Evolutionary conservation across 2,113 vertebrate species (phyloP), one percentile per base, ranked within the genome.

Genomic region (Neogobius melanostomus): DNA sequence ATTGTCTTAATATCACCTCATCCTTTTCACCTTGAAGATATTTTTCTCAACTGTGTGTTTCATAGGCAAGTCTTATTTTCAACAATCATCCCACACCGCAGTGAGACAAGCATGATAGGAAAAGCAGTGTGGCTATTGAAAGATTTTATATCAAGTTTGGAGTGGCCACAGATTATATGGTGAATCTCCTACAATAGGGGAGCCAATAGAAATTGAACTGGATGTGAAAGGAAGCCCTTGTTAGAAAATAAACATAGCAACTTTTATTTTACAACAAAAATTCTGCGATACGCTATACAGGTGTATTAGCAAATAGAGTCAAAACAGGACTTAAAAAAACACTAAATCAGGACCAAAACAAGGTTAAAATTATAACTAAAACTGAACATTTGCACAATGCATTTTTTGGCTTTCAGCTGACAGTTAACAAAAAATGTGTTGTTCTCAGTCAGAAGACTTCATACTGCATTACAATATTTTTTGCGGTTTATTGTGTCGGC

Each of bases 171-270:
- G 77, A 66, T 80, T 74, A 54, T 57, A 85, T 16, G 16, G 64
- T 59, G 21, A 75, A 82, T 87, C 80, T 87, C 80, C 77, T 60
- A 87, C 82, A 87, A 85, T 87, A 21, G 57, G 64, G 69, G 69
- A 66, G 50, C 12, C 9, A 68, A 79, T 75, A 74, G 54, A 73
- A 79, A 76, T 67, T 56, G 68, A 50, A 70, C 57, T 62, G 51
- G 53, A 75, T 83, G 77, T 76, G 43, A 70, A 66, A 62, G 64
- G 70, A 80, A 62, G 52, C 67, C 66, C 68, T 73, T 53, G 78
- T 73, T 77, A 83, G 71, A 44, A 71, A 75, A 49, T 8, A 68
- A 57, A 71, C 57, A 14, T 54, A 68, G 21, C 63, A 59, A 54
- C 75, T 63, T 52, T 61, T 51, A 36, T 36, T 36, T 36, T 36